Conservation (phyloP, 2,797 vertebrate genomes). For the Diglossa cyanea region DNA sequence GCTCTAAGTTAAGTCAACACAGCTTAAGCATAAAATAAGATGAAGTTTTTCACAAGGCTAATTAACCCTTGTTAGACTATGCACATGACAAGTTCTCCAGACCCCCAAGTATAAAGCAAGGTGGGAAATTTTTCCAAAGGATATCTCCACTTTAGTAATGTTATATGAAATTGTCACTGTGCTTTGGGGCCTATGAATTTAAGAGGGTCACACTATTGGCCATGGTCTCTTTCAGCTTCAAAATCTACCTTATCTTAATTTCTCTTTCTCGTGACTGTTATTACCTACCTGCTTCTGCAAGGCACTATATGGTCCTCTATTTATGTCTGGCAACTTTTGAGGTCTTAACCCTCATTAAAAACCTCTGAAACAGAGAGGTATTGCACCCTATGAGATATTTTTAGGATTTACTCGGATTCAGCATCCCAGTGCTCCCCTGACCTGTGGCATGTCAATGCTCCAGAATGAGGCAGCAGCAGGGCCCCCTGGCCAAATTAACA, state of each 20-base stretch:
- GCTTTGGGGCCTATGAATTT: neutral
- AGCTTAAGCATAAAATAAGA: constrained; percentile 23
- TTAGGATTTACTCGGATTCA: neutral
- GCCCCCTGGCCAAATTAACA: neutral
- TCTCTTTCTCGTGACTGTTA: neutral
- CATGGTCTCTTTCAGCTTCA: neutral
- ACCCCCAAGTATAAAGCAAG: neutral
- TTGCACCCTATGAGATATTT: neutral
- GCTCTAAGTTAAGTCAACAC: constrained; percentile 48
- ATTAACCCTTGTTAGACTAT: constrained; percentile 10
- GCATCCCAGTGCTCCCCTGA: neutral
- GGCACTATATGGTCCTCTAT: neutral
- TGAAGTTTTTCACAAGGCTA: neutral
- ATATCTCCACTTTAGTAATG: neutral
- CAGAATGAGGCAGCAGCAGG: neutral
- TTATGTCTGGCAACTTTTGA: neutral
- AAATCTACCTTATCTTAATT: neutral
- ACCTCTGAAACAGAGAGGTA: neutral
- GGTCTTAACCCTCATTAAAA: neutral
- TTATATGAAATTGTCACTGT: neutral
- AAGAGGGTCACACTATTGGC: neutral
- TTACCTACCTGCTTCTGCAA: neutral
- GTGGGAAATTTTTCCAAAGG: neutral
- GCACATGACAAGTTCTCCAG: neutral
- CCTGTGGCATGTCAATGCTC: neutral